Base-by-base conservation (phyloP, 2,888 invertebrate genomes). In the Encarsia formosa region DNA sequence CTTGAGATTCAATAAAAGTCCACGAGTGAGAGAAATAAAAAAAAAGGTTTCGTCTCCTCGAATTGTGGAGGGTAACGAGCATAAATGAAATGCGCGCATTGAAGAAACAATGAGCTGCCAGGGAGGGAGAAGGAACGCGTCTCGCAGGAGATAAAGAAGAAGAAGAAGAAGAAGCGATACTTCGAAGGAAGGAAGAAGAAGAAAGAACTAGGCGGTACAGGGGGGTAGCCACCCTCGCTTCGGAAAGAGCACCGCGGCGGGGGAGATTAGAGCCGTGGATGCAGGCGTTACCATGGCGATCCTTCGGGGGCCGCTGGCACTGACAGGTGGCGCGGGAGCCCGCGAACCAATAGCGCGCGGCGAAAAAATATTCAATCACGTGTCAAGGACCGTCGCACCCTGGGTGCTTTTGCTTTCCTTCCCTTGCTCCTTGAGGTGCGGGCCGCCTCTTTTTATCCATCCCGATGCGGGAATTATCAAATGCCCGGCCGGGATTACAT, bases 281-380 rank as follows among this genome's bases (percentile, higher is more conserved):
- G n/a, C n/a, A n/a, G n/a, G n/a, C 65, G 71, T 72, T 70, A 67
- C 71, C 71, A 72, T 72, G 71, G 70, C 68, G 60, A 72, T 72
- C 70, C 70, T 69, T 70, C 68, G 65, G 65, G n/a, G n/a, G n/a
- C n/a, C n/a, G n/a, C n/a, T n/a, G n/a, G n/a, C n/a, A 70, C 69
- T 69, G 70, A 67, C 70, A 71, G 67, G 69, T 67, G 68, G 68
- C 61, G 59, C 56, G 48, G 58, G 52, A 54, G 59, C 65, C 63
- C 64, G 63, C 65, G 68, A 71, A 71, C 71, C 71, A 72, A 72
- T 72, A 70, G 69, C 67, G 70, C 68, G 65, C 67, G 63, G 65
- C 69, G 70, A 67, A 71, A 71, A 72, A 71, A 71, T 72, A 72
- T 72, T 72, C 71, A 71, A 72, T 72, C 71, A 68, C 70, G 70